Conservation (phyloP, 2,113 vertebrate species). For the Esox niger region DNA sequence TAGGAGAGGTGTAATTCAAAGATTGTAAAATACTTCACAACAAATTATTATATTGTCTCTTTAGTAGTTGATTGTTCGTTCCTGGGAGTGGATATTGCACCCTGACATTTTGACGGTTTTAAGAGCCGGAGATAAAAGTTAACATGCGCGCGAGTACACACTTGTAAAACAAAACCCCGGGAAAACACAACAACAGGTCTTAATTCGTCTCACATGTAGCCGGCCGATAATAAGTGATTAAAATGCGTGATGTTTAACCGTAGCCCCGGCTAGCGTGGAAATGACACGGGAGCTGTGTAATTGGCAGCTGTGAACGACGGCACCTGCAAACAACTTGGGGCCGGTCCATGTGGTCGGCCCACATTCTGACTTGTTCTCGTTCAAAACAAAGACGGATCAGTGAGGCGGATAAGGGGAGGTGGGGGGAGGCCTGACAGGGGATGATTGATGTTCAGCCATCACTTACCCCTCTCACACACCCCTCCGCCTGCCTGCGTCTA, state of each 20-base stretch:
- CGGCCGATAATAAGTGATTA: constrained; percentile 46
- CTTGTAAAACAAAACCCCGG: neutral
- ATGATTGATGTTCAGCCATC: constrained; percentile 90
- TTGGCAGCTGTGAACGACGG: constrained; percentile 84
- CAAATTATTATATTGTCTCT: constrained; percentile 33
- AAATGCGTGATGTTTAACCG: constrained; percentile 72
- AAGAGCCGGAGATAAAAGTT: neutral
- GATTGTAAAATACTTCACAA: constrained; percentile 35
- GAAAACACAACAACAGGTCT: constrained; percentile 14
- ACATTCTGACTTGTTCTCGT: constrained; percentile 75
- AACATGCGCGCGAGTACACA: neutral
- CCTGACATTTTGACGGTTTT: neutral
- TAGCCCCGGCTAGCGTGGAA: constrained; percentile 72
- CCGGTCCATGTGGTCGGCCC: constrained; percentile 80
- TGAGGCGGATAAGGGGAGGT: constrained; percentile 69
- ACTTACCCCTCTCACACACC: too few relatives aligned
- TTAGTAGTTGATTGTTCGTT: constrained; percentile 23
- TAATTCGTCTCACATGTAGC: constrained; percentile 41
- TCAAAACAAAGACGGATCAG: constrained; percentile 87
- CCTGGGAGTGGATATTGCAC: constrained; percentile 4
- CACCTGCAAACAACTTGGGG: constrained; percentile 82
- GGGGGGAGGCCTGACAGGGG: constrained; percentile 74
- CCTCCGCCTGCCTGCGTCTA: constrained; percentile 63
- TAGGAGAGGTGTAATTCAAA: constrained; percentile 27
- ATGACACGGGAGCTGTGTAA: constrained; percentile 75